Base-by-base conservation (phyloP, 2,797 vertebrate genomes). In the Knipowitschia caucasica region DNA sequence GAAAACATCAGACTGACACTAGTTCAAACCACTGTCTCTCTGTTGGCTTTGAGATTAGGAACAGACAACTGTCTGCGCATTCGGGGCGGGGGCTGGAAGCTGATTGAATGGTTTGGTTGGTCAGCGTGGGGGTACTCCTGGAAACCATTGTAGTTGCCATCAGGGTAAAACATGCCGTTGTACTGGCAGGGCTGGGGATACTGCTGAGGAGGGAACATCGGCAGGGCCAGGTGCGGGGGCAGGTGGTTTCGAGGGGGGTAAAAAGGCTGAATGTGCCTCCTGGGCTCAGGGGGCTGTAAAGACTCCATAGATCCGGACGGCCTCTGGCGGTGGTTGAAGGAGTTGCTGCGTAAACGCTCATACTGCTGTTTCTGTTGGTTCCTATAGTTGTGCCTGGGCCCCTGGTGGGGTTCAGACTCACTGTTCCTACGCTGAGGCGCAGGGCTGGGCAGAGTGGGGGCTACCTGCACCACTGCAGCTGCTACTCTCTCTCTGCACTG, bases 41-140 rank as follows among this genome's bases (percentile, higher is more conserved):
- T 91, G 76, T 94, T 92, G 67, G 92, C 75, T 89, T 99, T 99
- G 71, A 99, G 93, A 84, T 98, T 98, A 9, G 97, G 97, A 2
- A 92, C 95, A 0, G 97, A 99, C 86, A 94, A 80, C 55, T 99
- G 97, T 53, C 97, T 92, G 78, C 94, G 93, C 95, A 99, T 97
- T 57, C 94, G 88, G 0, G 95, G 95, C 10, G 94, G 97, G 0
- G 94, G 90, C 70, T 91, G 91, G 72, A 93, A 95, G 80, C 83
- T 91, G 84, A 78, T 71, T 30, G 86, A 89, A 71, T 91, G 90
- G 80, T 67, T 81, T 4, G 77, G 76, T 21, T 87, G 88, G 30
- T 94, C 92, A 54, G 76, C 64, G 55, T 89, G 91, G 42, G 87
- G 86, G 10, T 89, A 86, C 55, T 87, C 89, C 68, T 81, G 88